Evolutionary conservation across 2,113 vertebrate species (phyloP), one percentile per base, ranked within the genome.

Genomic region (Ammospiza caudacuta): DNA sequence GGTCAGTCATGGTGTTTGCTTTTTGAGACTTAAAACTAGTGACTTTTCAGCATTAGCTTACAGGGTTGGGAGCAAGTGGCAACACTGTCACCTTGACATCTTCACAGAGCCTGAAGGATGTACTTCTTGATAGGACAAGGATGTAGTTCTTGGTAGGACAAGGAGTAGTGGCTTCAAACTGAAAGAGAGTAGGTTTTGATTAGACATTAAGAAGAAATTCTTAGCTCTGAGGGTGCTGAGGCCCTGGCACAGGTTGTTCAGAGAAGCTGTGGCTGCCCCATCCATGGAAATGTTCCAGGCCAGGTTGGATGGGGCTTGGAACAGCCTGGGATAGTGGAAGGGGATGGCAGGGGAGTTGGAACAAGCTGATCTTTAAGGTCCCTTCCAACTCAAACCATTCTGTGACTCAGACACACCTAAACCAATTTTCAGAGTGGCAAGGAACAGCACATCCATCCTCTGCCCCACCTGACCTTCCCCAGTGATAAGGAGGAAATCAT

Each of bases 251-350:
- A 76, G 7, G 41, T 3, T 55, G 17, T 11, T 23, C 55, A 47
- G 17, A 69, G 55, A 16, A 55, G 5, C 4, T 55, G 63, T 47
- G 29, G n/a, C 21, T 62, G 28, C 8, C 11, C 14, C 24, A 62
- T 1, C 31, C 39, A 11, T 47, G 21, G 39, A 15, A 55, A 44
- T 55, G 11, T 8, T n/a, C 59, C 15, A 59, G 29, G 33, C 6
- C 68, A 66, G 52, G 18, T 11, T 62, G 55, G n/a, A 62, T 5
- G 3, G 24, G 20, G 21, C 20, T 41, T 41, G 35, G 47, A 76
- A 4, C 24, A 76, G 8, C 11, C 14, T 41, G 62, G 39, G 0
- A 0, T 22, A 1, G 24, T 25, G 55, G 44, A 47, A 76, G 15
- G 25, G 28, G 39, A 7, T 11, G 9, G 24, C 54, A 82, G n/a